Evolutionary conservation across 2,888 invertebrate genomes (phyloP), one percentile per base, ranked within the genome.

Genomic region (Xylophagus ater): DNA sequence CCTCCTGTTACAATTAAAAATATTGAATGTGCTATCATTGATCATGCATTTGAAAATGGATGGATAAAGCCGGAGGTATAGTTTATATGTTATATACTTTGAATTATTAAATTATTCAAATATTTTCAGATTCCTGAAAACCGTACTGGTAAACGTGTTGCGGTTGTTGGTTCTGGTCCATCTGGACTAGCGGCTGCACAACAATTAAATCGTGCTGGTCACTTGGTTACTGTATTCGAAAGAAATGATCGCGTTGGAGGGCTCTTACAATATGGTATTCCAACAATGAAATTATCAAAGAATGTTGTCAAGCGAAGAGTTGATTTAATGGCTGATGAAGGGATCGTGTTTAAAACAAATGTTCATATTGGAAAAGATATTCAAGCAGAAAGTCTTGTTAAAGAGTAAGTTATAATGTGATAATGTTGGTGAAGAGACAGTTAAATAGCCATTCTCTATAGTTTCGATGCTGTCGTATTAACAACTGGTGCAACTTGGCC

Each of bases 1-100:
- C 93, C 94, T 3, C 76, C 97, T 9, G 98, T 98, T 17, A 97
- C 97, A 45, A 98, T 98, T 62, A 98, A 98, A 69, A 94, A 94
- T 62, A 97, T 98, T 53, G 98, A 98, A 69, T 96, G 96, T 63
- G 81, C 96, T 40, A 98, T 98, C 61, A 96, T 98, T 52, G 98
- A 98, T 69, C 81, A 93, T 68, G 98, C 93, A 9, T 98, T 92
- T 64, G 90, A 94, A 57, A 81, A 85, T 65, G 94, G 93, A 4
- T 93, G 92, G 93, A 87, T 97, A 49, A 69, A 72, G 35, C 83
- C 97, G 0, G 78, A 86, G 62, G 71, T 74, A 47, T 40, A 24
- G 30, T 24, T 19, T 9, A 31, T 40, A 29, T 35, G 13, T 23
- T 23, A 24, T 3, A 31, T 29, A 37, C 17, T 29, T 5, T 6